Base-by-base conservation (phyloP, 1,140 invertebrate species). In the Drosophila micromelanica region DNA sequence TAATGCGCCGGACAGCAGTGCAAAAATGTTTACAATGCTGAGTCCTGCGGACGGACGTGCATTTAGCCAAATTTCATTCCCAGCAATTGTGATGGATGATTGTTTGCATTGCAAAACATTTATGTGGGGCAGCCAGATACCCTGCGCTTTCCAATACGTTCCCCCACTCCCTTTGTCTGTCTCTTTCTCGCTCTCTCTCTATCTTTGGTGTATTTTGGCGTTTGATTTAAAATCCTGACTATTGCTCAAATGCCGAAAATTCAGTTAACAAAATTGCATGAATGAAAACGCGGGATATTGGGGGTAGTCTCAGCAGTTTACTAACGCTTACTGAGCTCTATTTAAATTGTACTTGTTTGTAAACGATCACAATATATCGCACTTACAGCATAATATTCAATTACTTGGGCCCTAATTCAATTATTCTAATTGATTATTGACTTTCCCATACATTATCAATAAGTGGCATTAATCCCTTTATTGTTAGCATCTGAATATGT, bases 41-140 rank as follows among this genome's bases (percentile, higher is more conserved):
- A 42, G 37, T 35, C 11, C 20, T 35, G 35, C 54, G 23, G 40
- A 62, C 55, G 54, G 30, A 76, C 56, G 59, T 63, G 64, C 64
- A 64, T 71, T 64, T 17, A 67, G 69, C 80, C 76, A 64, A 72
- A 85, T 63, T 71, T 75, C 65, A 75, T 84, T 81, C 32, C 51
- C 51, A 61, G 73, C 63, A 78, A 86, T 87, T 89, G 78, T 87
- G 82, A 87, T 87, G 76, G 82, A 87, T 87, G 82, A 76, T 82
- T 87, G 78, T 89, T 86, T 86, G 81, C 75, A 71, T 72, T 78
- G 48, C 57, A 63, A 81, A 86, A 78, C 81, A 87, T 81, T 81
- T 81, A 57, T 68, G 59, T 60, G 63, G 56, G 32, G 12, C 57
- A 52, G 15, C 48, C 78, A 64, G 72, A 80, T 76, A 43, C 72